Base-by-base conservation (phyloP, 2,797 vertebrate species). In the Ptychadena robeensis region DNA sequence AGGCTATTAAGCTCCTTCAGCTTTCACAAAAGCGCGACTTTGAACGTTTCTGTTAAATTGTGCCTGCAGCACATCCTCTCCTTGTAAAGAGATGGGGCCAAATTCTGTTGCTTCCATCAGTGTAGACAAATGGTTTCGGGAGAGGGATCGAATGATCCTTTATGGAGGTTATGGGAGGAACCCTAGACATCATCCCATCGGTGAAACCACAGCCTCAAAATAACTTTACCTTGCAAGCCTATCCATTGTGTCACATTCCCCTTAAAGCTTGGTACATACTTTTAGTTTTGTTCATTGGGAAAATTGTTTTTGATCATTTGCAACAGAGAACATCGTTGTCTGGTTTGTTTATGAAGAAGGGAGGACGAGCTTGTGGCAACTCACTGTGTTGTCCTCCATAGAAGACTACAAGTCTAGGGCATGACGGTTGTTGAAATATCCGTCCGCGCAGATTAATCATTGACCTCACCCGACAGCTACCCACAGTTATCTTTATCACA, bases 1-100 rank as follows among this genome's bases (percentile, higher is more conserved):
- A 61, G 48, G 34, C 34, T 8, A 15, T 69, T 59, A 37, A 64
- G 57, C 40, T 64, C 27, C 61, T 80, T 63, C 53, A 71, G 40
- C 34, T 28, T 71, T 71, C 25, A 71, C 67, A 64, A 35, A 30
- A 31, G 30, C 34, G 57, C 25, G 6, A n/a, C 67, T 80, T 80
- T 72, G 78, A 72, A 63, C 35, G 15, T 64, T 80, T 15, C 40
- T 48, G 74, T 70, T 38, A 61, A 69, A 63, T 37, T 69, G 9
- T 63, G 77, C 77, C 77, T 38, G 32, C 32, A 63, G 77, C 77
- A 79, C 67, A 79, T 79, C 44, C 66, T 79, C 34, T 38, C 4
- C 48, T 61, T 61, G 15, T 77, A 18, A 32, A 14, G 12, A 31
- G 9, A 22, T 4, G 18, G 61, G 61, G 35, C 61, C 35, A 76